Evolutionary conservation across 2,888 invertebrate genomes (phyloP).

Genomic region (Tenthredo livida): DNA sequence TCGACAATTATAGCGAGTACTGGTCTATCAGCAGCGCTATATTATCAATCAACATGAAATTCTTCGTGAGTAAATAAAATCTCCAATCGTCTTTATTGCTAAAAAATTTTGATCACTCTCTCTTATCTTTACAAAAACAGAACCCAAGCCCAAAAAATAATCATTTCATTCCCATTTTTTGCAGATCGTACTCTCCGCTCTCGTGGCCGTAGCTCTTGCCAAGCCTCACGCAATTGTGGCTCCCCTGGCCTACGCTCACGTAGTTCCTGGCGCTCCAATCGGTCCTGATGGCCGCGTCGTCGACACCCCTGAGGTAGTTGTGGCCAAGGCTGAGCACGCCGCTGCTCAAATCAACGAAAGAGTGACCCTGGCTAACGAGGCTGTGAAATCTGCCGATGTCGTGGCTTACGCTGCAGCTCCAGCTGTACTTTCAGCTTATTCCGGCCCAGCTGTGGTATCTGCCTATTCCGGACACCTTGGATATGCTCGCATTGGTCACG

Average conservation of each 20-base stretch:
- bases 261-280: slow-evolving; percentile 47
- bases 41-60: slow-evolving; percentile 51
- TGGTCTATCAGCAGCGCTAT: slow-evolving; percentile 48
- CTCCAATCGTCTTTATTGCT: background rate
- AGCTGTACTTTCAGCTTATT: slow-evolving; percentile 35
- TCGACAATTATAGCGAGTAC: slow-evolving; percentile 52
- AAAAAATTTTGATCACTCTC: background rate
- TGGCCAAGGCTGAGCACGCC: slow-evolving; percentile 59
- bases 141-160: background rate
- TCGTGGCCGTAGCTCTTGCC: slow-evolving; percentile 33
- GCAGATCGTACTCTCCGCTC: slow-evolving; percentile 50
- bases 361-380: slow-evolving; percentile 56
- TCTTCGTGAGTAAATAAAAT: slow-evolving; percentile 43
- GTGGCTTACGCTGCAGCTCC: slow-evolving; percentile 15
- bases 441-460: slow-evolving; percentile 25
- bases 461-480: slow-evolving; percentile 16
- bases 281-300: slow-evolving; percentile 53
- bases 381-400: slow-evolving; percentile 54
- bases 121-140: background rate
- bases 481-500: background rate
- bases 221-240: slow-evolving; percentile 24
- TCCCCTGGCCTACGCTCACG: slow-evolving; percentile 49
- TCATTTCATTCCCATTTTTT: background rate
- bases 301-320: slow-evolving; percentile 62
- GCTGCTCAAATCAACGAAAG: slow-evolving; percentile 51